Conservation (phyloP, 2,888 invertebrate genomes). For the Noctua janthe region DNA sequence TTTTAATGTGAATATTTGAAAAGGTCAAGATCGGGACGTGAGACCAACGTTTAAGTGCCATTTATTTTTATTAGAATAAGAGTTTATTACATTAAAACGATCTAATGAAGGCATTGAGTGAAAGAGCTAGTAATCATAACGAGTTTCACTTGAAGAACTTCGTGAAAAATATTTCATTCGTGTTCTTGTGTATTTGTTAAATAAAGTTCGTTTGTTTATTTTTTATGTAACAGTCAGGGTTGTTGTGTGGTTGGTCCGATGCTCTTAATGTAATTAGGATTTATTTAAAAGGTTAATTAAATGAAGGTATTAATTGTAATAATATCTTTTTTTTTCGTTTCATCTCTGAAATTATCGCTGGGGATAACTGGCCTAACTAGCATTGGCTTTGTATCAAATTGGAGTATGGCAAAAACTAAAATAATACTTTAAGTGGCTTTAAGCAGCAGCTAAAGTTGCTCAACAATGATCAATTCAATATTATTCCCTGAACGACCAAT, state of each 20-base stretch:
- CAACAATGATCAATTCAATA: constrained; percentile 15
- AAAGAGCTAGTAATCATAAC: constrained; percentile 21
- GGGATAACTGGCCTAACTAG: background rate
- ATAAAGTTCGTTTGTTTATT: constrained; percentile 1
- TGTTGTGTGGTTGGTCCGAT: background rate
- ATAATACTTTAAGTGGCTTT: background rate
- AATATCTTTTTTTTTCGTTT: too few relatives aligned
- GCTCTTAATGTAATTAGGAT: background rate
- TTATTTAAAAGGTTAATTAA: background rate
- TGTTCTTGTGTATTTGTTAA: background rate
- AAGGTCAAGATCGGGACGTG: constrained; percentile 37
- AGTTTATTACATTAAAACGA: constrained; percentile 37
- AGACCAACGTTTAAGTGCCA: constrained; percentile 37
- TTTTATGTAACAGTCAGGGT: background rate
- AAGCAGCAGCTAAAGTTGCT: background rate
- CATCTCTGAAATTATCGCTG: background rate
- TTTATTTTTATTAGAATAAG: constrained; percentile 44
- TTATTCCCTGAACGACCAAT: constrained; percentile 18
- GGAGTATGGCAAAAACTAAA: background rate
- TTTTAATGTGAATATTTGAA: constrained; percentile 46
- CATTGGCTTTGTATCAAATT: background rate
- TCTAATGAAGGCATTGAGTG: constrained; percentile 21
- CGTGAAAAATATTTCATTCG: background rate
- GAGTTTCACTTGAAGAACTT: constrained; percentile 14
- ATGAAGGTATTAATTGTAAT: background rate